phyloP scores from a whole-genome alignment of 2,797 vertebrate genomes.

The Karalla daura region DNA sequence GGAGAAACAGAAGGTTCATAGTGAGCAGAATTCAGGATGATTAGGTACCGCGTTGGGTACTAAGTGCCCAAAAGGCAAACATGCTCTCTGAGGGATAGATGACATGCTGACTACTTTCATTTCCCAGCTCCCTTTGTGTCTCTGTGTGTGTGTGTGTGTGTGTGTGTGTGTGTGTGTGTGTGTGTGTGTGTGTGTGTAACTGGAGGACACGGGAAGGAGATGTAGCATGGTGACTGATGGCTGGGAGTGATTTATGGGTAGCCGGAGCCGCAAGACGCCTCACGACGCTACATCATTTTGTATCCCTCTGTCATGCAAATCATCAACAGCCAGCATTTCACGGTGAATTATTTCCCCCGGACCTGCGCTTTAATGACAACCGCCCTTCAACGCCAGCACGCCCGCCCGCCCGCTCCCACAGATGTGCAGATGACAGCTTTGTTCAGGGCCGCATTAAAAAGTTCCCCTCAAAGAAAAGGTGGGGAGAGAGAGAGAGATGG shows the following conservation, averaged over 20 bases:
- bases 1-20: slow-evolving; percentile 3
- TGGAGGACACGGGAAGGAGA: slow-evolving; percentile 41
- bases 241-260: slow-evolving; percentile 74
- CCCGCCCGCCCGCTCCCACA: slow-evolving; percentile 27
- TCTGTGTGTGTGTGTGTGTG: slow-evolving; percentile 1
- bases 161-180: slow-evolving; percentile 22
- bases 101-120: slow-evolving; percentile 28
- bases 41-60: slow-evolving; percentile 14
- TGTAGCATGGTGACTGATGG: slow-evolving; percentile 60
- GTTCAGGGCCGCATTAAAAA: slow-evolving; percentile 26
- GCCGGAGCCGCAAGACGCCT: slow-evolving; percentile 42
- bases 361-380: slow-evolving; percentile 73
- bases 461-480: no score
- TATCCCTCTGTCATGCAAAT: slow-evolving; percentile 81
- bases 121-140: slow-evolving; percentile 12
- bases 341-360: slow-evolving; percentile 76
- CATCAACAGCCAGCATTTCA: slow-evolving; percentile 64
- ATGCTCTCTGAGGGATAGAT: slow-evolving; percentile 13
- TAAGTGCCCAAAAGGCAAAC: slow-evolving; percentile 31
- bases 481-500: slow-evolving; percentile 17
- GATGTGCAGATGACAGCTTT: slow-evolving; percentile 52
- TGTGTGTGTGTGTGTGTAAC: slow-evolving; percentile 20
- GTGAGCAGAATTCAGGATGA: slow-evolving; percentile 30
- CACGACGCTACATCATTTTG: slow-evolving; percentile 64
- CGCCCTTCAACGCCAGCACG: slow-evolving; percentile 29